Base-by-base conservation (phyloP, 2,888 invertebrate species). In the Drosophila vallismaia region DNA sequence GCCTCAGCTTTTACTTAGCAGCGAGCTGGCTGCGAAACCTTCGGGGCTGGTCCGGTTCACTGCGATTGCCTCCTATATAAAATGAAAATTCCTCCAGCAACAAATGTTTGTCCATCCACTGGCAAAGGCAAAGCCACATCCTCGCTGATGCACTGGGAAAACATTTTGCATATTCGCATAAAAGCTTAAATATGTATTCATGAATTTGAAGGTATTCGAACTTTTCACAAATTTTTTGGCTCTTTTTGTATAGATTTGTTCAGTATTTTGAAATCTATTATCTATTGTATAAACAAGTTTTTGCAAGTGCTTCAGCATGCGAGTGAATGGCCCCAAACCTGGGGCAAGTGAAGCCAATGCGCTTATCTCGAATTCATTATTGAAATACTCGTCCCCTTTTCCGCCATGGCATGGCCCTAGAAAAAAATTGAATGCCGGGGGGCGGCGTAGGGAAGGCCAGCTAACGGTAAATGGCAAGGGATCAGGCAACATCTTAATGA, bases 301-400 rank as follows among this genome's bases (percentile, higher is more conserved):
- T 44, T 10, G 4, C 1, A 8, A 42, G 60, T 60, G 63, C 6
- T 4, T 19, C 1, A 26, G 44, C 57, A 63, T 69, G 74, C 68
- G 69, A 69, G 74, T 73, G 74, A 74, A 74, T 59, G 73, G 66
- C 54, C 59, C 52, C 49, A 62, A 44, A 44, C 55, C 62, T 66
- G 42, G 55, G 57, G 46, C 59, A 56, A 71, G 64, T 73, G 73
- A 71, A 73, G 56, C 59, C 75, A 64, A 50, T 53, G 60, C 66
- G 86, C 84, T 89, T 87, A 87, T 87, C 87, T 78, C 74, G 84
- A 76, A 84, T 89, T 89, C 89, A 88, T 88, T 88, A 88, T 84
- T 82, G 76, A 89, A 89, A 88, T 82, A 88, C 69, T 75, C 71
- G 54, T 49, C 74, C 64, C 74, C 71, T 70, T 73, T 31, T 19